phyloP scores from a whole-genome alignment of 2,888 invertebrate species.

The Drosophila rubida region DNA sequence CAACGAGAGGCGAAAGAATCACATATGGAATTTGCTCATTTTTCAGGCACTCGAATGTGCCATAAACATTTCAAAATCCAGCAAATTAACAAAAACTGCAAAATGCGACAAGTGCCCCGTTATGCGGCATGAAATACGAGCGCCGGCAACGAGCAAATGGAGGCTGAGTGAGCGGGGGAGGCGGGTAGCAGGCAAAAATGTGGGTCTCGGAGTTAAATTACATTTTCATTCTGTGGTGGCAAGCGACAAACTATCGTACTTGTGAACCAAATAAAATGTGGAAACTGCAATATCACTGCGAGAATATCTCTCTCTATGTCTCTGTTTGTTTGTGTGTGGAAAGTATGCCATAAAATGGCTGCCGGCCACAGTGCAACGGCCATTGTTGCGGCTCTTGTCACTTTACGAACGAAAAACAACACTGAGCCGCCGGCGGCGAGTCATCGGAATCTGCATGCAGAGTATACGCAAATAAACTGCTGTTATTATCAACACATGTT shows the following conservation, averaged over 20 bases:
- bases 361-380: constrained; percentile 1
- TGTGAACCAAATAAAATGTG: constrained; percentile 29
- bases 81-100: constrained; percentile 31
- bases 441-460: not conserved
- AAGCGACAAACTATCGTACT: not conserved
- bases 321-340: constrained; percentile 13
- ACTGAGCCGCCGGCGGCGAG: too few species aligned
- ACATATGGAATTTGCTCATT: not conserved
- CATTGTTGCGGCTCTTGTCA: not conserved
- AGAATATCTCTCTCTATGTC: too few species aligned
- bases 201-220: constrained; percentile 21
- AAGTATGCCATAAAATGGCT: constrained; percentile 38
- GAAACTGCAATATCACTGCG: constrained; percentile 2
- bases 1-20: constrained; percentile 4
- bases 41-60: constrained; percentile 39
- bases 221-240: constrained; percentile 20
- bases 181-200: too few species aligned
- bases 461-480: not conserved
- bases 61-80: constrained; percentile 38
- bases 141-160: not conserved
- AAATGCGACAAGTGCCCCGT: constrained; percentile 37
- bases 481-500: not conserved
- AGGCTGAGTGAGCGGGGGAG: not conserved
- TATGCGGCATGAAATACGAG: constrained; percentile 7
- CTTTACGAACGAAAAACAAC: too few species aligned